Conservation (phyloP, 2,888 invertebrate species). For the Tanytarsus gracilentus region DNA sequence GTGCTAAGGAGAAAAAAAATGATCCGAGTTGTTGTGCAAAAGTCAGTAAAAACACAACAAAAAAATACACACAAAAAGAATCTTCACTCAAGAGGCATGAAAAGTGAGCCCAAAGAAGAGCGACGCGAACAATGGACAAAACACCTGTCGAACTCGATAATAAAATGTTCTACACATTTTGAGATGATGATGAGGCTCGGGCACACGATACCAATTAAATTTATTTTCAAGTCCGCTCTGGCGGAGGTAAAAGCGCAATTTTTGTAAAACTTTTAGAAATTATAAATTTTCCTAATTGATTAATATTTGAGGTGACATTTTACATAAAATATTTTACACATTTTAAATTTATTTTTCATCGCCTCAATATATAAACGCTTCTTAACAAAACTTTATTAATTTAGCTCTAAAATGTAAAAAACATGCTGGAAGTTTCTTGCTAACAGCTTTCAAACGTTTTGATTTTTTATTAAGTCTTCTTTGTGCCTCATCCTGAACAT, state of each 20-base stretch:
- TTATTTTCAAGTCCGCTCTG: no score
- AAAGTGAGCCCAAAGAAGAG: conserved; percentile 8
- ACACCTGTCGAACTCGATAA: conserved; percentile 29
- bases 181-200: conserved; percentile 26
- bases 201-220: conserved; percentile 29
- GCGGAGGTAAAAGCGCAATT: no score
- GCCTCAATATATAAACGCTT: no score
- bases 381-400: no score
- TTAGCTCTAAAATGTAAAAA: no score
- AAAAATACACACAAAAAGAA: neutral
- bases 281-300: no score
- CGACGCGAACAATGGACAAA: conserved; percentile 24
- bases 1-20: no score
- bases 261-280: no score
- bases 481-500: conserved; percentile 22
- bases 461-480: conserved; percentile 17
- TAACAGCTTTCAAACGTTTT: no score
- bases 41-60: neutral
- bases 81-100: neutral
- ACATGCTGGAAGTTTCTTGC: no score
- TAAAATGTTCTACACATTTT: conserved; percentile 29
- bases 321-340: neutral
- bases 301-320: neutral
- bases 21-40: no score
- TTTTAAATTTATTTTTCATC: neutral